Percentiles rank a stretch among this genome's conserved stretches.
These are phyloP conservation scores for Callithrix jacchus DNA, from an alignment of 2,113 vertebrate species.

Conservation along the genomic window DNA sequence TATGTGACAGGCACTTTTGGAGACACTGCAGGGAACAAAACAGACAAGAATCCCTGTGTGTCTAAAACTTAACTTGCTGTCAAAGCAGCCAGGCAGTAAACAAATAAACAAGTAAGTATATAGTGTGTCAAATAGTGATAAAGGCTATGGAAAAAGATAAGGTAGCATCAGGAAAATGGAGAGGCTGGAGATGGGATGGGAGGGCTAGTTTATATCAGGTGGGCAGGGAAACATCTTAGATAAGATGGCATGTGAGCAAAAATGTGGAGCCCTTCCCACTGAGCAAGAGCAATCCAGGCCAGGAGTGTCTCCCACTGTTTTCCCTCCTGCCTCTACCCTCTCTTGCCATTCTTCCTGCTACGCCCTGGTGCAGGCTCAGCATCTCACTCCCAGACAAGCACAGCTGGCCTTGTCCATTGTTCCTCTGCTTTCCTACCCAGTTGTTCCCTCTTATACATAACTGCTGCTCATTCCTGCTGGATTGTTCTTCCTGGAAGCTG, in stretches of 20 bases:
- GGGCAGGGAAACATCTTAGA: background rate
- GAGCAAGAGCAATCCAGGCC: background rate
- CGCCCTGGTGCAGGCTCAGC: background rate
- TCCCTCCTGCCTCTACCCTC: too few relatives aligned
- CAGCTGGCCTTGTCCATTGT: background rate
- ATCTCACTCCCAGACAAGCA: background rate
- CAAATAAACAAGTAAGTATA: background rate
- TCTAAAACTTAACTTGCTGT: background rate
- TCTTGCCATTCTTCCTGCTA: background rate
- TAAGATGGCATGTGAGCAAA: background rate
- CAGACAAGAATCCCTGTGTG: background rate
- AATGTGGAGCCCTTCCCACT: background rate
- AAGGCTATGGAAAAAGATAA: slow-evolving; percentile 13
- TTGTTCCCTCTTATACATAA: background rate
- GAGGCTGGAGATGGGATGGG: background rate
- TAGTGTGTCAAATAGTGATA: background rate
- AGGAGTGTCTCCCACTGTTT: background rate
- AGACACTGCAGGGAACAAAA: background rate
- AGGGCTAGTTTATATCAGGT: background rate
- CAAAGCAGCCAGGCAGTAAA: background rate
- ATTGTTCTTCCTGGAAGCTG: background rate
- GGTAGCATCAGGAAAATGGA: too few relatives aligned
- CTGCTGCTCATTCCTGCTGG: background rate
- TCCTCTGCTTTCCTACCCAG: background rate
- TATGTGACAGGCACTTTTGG: background rate